These are phyloP conservation scores for Chelmon rostratus DNA, from an alignment of 2,797 vertebrate species.

Conservation along the genomic window DNA sequence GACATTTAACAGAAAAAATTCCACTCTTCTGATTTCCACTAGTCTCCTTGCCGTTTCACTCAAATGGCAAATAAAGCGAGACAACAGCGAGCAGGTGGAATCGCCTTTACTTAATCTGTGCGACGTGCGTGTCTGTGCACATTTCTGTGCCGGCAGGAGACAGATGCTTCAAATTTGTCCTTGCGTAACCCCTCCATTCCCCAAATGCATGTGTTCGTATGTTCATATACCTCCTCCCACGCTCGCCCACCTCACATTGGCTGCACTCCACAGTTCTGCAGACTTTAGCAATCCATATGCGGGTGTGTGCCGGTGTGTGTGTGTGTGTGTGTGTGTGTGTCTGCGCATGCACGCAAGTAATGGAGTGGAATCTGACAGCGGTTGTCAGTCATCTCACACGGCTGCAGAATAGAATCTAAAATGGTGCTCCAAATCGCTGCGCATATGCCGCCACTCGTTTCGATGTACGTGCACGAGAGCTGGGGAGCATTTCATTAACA, in stretches of 20 bases:
- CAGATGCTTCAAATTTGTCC: conserved; percentile 33
- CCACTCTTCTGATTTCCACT: background rate
- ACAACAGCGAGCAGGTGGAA: conserved; percentile 20
- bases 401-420: conserved; percentile 54
- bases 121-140: background rate
- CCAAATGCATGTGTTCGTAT: background rate
- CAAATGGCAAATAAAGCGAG: conserved; percentile 26
- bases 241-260: conserved; percentile 45
- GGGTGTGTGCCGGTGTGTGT: no score
- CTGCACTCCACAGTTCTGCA: conserved; percentile 63
- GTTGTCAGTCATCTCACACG: conserved; percentile 73
- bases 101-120: conserved; percentile 27
- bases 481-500: conserved; percentile 73
- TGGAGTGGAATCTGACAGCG: conserved; percentile 73
- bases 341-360: conserved; percentile 47
- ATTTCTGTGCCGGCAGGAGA: conserved; percentile 4
- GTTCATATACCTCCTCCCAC: conserved; percentile 27
- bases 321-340: conserved; percentile 46
- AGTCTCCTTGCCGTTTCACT: background rate
- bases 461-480: conserved; percentile 27
- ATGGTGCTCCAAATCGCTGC: conserved; percentile 45
- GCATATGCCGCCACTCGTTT: conserved; percentile 32
- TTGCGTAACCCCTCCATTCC: conserved; percentile 21
- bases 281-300: conserved; percentile 61
- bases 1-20: conserved; percentile 33